Percentiles rank a stretch among this genome's conserved stretches.
phyloP scores from a whole-genome alignment of 2,888 invertebrate species.

The Nomada hirtipes region DNA sequence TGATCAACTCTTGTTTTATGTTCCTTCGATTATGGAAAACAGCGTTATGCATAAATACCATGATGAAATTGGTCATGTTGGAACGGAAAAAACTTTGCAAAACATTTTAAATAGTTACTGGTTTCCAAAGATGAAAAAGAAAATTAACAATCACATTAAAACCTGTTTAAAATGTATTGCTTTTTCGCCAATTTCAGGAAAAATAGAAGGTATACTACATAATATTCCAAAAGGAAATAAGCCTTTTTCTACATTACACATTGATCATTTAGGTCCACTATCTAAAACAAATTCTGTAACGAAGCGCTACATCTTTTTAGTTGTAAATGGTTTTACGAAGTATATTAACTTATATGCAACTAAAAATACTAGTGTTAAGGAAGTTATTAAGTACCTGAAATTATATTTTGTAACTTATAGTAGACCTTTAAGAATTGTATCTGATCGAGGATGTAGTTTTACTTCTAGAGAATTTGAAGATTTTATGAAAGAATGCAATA shows the following conservation, averaged over 20 bases:
- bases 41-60: constrained; percentile 13
- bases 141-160: constrained; percentile 5
- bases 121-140: constrained; percentile 28
- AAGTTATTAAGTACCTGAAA: constrained; percentile 61
- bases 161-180: constrained; percentile 32
- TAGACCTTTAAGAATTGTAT: constrained; percentile 60
- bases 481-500: constrained; percentile 60
- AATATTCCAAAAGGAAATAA: constrained; percentile 18
- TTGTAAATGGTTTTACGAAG: constrained; percentile 26
- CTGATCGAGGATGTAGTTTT: constrained; percentile 74
- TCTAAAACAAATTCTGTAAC: neutral
- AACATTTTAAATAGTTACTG: constrained; percentile 26
- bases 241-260: constrained; percentile 20
- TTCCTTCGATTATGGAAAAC: constrained; percentile 3
- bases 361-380: constrained; percentile 23
- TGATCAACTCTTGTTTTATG: constrained; percentile 11
- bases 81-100: neutral
- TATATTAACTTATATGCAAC: constrained; percentile 28
- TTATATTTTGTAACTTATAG: constrained; percentile 64
- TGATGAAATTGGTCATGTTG: constrained; percentile 27
- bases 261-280: constrained; percentile 28
- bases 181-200: constrained; percentile 4
- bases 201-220: constrained; percentile 3
- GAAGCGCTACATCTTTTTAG: constrained; percentile 17
- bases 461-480: constrained; percentile 68